Percentiles rank a stretch among this genome's conserved stretches.
Conservation (phyloP, 2,113 vertebrate species). For the Tonatia bakeri region DNA sequence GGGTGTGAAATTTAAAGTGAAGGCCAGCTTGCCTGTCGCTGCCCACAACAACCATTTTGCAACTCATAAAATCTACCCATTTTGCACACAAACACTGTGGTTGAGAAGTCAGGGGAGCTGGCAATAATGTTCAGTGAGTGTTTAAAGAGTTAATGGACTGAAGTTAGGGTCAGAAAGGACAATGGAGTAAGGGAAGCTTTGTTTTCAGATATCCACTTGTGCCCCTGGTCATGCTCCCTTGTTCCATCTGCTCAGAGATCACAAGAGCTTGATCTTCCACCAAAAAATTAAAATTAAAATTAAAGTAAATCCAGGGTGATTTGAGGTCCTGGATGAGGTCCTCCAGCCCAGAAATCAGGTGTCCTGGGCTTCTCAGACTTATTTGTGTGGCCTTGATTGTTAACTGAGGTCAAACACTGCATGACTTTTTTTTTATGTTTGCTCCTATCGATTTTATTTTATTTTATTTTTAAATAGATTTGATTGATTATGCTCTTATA, state of each 20-base stretch:
- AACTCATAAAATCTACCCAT: not conserved
- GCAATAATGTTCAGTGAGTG: not conserved
- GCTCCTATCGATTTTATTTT: no score
- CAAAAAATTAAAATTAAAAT: not conserved
- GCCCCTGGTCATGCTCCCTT: not conserved
- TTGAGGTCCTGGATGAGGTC: not conserved
- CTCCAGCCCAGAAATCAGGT: not conserved
- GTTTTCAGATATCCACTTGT: not conserved
- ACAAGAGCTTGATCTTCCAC: not conserved
- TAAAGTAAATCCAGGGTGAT: not conserved
- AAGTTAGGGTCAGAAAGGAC: not conserved
- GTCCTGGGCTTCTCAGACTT: not conserved
- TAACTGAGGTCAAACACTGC: not conserved
- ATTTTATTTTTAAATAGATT: no score
- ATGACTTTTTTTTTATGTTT: not conserved
- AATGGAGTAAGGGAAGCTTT: not conserved
- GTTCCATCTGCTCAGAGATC: not conserved
- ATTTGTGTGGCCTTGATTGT: not conserved
- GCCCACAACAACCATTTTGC: not conserved
- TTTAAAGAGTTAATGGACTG: not conserved
- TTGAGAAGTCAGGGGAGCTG: not conserved
- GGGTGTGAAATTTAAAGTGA: not conserved
- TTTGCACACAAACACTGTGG: accelerated
- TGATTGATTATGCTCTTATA: no score
- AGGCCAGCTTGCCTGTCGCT: not conserved